Base-by-base conservation (phyloP, 23 tunicate species). In the Diplosoma virens region DNA sequence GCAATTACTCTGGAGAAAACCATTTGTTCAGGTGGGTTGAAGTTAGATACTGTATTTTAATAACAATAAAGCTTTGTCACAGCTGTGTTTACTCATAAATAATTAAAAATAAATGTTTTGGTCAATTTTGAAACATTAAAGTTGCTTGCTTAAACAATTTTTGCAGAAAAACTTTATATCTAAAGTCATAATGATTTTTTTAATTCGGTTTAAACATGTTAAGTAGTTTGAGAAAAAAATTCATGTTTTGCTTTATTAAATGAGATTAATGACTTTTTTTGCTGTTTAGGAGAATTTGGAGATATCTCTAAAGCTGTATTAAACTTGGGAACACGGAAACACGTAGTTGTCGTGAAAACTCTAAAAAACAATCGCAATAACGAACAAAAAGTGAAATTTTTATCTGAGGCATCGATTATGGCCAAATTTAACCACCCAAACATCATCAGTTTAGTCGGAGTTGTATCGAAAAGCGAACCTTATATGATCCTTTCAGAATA, bases 401-500 rank as follows among this genome's bases (percentile, higher is more conserved):
- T 95, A 9, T 64, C 71, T 25, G 99, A 95, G 27, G 93, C 93
- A 3, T 84, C 87, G 0, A 86, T 95, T 74, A 89, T 95, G 93
- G 92, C 88, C 21, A 96, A 86, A 72, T 95, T 95, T 60, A 84
- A 80, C 33, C 99, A 95, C 55, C 93, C 90, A 5, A 89, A 89
- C 67, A 86, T 95, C 21, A 95, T 95, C 63, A 58, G 96, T 70
- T 36, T 95, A 63, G 96, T 89, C 58, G 99, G 99, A 69, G 93
- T 86, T 4, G 93, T 95, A 60, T 80, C 86, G 1, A 80, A 55
- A 32, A 71, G 89, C n/a, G 66, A 75, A 24, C 99, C 99, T 30
- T 30, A 84, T 33, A 89, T 95, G 96, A 84, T 89, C 31, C 81
- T 95, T 11, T 84, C 93, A 0, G 99, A 95, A 60, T 95, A 81